A percentile compares a stretch with the other conserved stretches of the same genome.
These are phyloP conservation scores for Atherinomorus stipes DNA, from an alignment of 2,113 vertebrate species.

Conservation along the genomic window DNA sequence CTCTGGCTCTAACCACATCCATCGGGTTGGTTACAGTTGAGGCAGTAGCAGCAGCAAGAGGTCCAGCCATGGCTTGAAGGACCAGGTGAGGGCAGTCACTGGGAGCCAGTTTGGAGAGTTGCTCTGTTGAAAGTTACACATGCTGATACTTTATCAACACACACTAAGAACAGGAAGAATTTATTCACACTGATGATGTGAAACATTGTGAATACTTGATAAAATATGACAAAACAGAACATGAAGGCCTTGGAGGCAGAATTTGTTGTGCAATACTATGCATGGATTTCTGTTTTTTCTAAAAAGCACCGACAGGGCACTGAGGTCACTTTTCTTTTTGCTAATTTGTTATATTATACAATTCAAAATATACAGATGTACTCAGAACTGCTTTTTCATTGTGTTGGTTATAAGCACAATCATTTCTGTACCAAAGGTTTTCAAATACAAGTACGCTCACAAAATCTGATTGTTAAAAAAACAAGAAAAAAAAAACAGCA, in stretches of 20 bases:
- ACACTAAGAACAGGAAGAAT: neutral
- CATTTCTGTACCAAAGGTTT: too few relatives aligned
- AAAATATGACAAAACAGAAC: neutral
- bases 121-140: slow-evolving; percentile 83
- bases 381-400: too few relatives aligned
- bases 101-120: slow-evolving; percentile 91
- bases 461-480: too few relatives aligned
- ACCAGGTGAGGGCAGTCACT: slow-evolving; percentile 94
- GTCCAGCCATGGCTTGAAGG: slow-evolving; percentile 93
- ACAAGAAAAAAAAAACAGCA: too few relatives aligned
- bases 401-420: too few relatives aligned
- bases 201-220: neutral
- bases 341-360: neutral
- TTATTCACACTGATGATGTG: neutral
- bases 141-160: neutral
- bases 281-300: too few relatives aligned
- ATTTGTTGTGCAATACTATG: too few relatives aligned
- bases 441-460: too few relatives aligned
- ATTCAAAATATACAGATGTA: neutral
- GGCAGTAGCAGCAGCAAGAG: slow-evolving; percentile 93
- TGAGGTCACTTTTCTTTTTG: neutral
- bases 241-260: too few relatives aligned
- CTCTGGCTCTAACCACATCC: slow-evolving; percentile 95
- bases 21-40: slow-evolving; percentile 97
- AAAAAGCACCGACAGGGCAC: neutral